These are phyloP conservation scores for Xestobium rufovillosum DNA, from an alignment of 2,888 invertebrate species.

Conservation along the genomic window DNA sequence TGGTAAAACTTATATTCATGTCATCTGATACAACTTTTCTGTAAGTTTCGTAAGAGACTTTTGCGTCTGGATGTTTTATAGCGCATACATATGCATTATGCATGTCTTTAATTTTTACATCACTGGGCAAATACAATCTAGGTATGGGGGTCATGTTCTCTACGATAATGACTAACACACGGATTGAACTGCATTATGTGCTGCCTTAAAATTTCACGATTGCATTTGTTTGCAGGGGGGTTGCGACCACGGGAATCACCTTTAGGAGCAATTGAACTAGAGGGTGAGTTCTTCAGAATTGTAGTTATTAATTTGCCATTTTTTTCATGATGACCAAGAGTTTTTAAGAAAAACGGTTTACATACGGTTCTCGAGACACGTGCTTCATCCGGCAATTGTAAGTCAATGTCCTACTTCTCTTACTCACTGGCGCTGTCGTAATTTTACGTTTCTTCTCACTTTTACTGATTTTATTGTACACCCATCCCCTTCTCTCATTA, in stretches of 20 bases:
- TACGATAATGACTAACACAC: constrained; percentile 4
- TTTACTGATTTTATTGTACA: constrained; percentile 7
- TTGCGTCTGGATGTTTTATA: background rate
- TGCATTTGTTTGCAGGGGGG: constrained; percentile 8
- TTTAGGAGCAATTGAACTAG: constrained; percentile 9
- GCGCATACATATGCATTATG: background rate
- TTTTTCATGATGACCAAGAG: constrained; percentile 11
- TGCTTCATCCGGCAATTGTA: no score
- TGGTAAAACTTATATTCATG: constrained; percentile 5
- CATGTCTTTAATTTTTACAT: constrained; percentile 6
- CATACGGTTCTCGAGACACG: background rate
- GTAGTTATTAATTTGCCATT: constrained; percentile 12
- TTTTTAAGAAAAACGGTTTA: constrained; percentile 5
- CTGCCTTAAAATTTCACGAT: constrained; percentile 4
- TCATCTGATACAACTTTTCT: constrained; percentile 7
- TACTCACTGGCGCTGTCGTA: background rate
- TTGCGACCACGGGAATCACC: constrained; percentile 8
- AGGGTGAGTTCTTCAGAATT: constrained; percentile 4
- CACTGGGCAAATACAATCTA: constrained; percentile 3
- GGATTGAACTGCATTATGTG: constrained; percentile 2
- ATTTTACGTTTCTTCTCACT: constrained; percentile 4
- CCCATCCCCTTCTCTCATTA: constrained; percentile 10
- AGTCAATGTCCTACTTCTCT: no score
- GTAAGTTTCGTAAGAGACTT: constrained; percentile 8
- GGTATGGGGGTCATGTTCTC: constrained; percentile 4